phyloP scores from a whole-genome alignment of 2,797 vertebrate genomes.

The Phrynocephalus vlangalii region DNA sequence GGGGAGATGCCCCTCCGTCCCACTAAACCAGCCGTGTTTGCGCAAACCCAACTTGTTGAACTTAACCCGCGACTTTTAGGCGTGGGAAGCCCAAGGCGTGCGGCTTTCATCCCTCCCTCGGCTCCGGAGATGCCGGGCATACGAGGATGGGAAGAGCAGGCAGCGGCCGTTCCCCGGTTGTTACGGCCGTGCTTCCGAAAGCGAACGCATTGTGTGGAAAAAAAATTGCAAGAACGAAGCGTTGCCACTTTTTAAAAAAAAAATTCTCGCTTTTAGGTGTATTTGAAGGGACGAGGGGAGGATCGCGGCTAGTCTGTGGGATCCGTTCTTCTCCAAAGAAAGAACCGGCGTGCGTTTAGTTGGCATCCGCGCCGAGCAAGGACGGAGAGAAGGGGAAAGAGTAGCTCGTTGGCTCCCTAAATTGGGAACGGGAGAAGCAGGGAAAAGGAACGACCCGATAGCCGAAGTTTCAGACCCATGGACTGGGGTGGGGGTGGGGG shows the following conservation, averaged over 20 bases:
- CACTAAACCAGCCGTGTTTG: neutral
- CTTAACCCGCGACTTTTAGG: conserved; percentile 51
- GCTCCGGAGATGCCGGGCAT: too few relatives aligned
- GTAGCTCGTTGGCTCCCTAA: neutral
- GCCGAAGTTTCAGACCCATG: neutral
- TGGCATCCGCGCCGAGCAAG: neutral
- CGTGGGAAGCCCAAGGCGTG: neutral
- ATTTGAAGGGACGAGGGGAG: neutral
- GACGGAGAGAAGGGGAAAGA: neutral
- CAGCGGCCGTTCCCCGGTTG: too few relatives aligned
- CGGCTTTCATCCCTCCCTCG: too few relatives aligned
- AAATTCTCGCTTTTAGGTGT: too few relatives aligned
- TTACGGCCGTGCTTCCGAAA: too few relatives aligned
- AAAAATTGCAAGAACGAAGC: neutral
- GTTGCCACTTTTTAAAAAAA: neutral
- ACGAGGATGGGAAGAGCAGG: too few relatives aligned
- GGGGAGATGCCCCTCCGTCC: neutral
- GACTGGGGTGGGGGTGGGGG: too few relatives aligned
- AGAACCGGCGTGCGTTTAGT: neutral
- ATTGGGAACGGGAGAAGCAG: neutral
- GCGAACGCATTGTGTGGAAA: too few relatives aligned
- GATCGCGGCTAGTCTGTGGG: neutral
- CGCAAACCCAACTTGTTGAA: conserved; percentile 54
- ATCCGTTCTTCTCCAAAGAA: neutral
- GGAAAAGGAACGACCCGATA: neutral